Conservation (phyloP, 2,113 vertebrate species). For the Sorex fumeus region DNA sequence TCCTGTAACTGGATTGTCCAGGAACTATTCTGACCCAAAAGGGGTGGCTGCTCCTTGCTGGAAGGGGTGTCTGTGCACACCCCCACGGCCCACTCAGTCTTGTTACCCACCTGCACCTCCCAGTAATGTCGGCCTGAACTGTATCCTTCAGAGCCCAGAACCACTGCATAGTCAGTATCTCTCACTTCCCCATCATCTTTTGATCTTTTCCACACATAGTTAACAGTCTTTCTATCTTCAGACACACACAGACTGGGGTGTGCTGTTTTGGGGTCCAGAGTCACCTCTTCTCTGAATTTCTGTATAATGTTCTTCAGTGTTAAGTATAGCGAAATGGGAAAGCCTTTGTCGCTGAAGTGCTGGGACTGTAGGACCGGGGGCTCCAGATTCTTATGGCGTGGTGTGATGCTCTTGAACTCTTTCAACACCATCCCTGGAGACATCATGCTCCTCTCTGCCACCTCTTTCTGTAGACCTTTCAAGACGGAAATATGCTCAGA, state of each 20-base stretch:
- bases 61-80: too few species aligned
- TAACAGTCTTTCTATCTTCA: constrained; percentile 44
- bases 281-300: constrained; percentile 4
- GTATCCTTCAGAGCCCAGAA: not conserved
- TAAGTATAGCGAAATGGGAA: not conserved
- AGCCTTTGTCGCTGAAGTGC: not conserved
- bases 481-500: not conserved
- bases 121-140: not conserved
- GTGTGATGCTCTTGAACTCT: not conserved
- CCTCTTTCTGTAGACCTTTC: not conserved
- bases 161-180: not conserved
- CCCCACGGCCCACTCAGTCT: too few species aligned
- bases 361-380: not conserved
- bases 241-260: constrained; percentile 45
- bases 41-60: too few species aligned
- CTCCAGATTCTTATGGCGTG: not conserved
- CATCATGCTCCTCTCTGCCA: not conserved
- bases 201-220: constrained; percentile 42
- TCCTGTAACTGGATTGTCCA: not conserved
- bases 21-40: not conserved
- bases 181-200: too few species aligned
- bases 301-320: not conserved
- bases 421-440: constrained; percentile 6
- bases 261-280: constrained; percentile 32
- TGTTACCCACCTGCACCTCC: not conserved